These are phyloP conservation scores for Sylvia atricapilla DNA, from an alignment of 2,113 vertebrate species.

Conservation along the genomic window DNA sequence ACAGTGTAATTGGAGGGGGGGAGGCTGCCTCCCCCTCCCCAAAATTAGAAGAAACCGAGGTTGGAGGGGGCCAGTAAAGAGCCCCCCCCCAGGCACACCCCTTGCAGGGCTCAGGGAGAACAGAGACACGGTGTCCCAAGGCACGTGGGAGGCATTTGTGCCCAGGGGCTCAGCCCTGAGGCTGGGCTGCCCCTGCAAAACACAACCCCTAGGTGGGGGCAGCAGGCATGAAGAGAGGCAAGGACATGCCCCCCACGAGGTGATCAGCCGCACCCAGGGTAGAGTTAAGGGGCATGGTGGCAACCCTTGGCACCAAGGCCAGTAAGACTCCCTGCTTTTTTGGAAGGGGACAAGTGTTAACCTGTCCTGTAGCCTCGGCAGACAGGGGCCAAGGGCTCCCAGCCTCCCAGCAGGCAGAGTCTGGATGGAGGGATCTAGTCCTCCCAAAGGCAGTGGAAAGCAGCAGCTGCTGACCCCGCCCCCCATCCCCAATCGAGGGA, in stretches of 20 bases:
- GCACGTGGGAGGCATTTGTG: neutral
- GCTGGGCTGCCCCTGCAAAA: neutral
- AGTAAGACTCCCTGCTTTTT: neutral
- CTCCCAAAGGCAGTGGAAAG: constrained; percentile 37
- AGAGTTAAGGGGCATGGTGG: neutral
- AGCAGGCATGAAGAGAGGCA: neutral
- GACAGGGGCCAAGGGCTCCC: accelerated
- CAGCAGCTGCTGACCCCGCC: neutral
- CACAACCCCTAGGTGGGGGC: neutral
- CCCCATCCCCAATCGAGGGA: neutral
- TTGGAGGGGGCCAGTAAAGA: neutral
- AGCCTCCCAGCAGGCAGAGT: neutral
- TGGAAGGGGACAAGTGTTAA: neutral
- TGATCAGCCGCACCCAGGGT: neutral
- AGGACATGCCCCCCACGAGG: neutral
- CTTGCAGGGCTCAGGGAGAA: neutral
- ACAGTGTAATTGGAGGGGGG: neutral
- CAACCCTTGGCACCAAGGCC: neutral
- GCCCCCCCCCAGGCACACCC: neutral
- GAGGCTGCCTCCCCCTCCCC: neutral
- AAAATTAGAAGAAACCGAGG: neutral
- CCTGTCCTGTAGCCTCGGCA: neutral
- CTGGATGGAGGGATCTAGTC: neutral
- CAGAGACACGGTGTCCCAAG: neutral
- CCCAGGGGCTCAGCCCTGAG: neutral